Conservation (phyloP, 2,888 invertebrate species). For the Tholera decimalis region DNA sequence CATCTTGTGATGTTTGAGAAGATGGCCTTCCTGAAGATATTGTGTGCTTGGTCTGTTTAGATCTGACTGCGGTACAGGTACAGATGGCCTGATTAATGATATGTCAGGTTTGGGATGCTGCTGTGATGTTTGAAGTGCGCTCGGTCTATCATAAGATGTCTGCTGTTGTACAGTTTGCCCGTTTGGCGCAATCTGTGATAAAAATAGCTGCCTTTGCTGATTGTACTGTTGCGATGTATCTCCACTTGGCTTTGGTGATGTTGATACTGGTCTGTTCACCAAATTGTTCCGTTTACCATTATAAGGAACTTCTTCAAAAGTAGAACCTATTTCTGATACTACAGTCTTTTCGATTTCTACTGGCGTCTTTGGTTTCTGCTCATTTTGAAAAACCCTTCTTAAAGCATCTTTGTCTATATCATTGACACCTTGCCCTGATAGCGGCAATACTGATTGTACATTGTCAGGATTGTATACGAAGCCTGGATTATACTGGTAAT, state of each 20-base stretch:
- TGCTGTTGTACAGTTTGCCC: slow-evolving; percentile 3
- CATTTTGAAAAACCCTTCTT: slow-evolving; percentile 15
- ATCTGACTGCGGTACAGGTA: slow-evolving; percentile 2
- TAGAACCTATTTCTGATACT: slow-evolving; percentile 29
- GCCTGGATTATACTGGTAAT: slow-evolving; percentile 39
- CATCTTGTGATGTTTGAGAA: neutral
- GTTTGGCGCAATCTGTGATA: neutral
- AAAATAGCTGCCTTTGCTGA: neutral
- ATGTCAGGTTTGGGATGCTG: slow-evolving; percentile 6
- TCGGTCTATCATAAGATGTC: slow-evolving; percentile 1
- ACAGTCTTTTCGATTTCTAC: slow-evolving; percentile 49
- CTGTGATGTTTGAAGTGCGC: no score
- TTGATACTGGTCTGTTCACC: slow-evolving; percentile 7
- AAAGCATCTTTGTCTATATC: slow-evolving; percentile 1
- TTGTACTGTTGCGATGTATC: neutral
- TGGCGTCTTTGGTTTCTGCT: neutral
- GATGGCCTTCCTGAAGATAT: neutral
- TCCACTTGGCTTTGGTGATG: neutral
- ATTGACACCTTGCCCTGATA: neutral
- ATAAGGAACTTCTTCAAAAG: slow-evolving; percentile 9
- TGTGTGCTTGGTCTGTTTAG: slow-evolving; percentile 8
- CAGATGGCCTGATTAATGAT: slow-evolving; percentile 4
- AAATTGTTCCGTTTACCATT: neutral
- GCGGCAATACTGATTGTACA: slow-evolving; percentile 4
- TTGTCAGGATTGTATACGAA: slow-evolving; percentile 62